Evolutionary conservation across 2,113 vertebrate species (phyloP).

Genomic region (Siniperca chuatsi): DNA sequence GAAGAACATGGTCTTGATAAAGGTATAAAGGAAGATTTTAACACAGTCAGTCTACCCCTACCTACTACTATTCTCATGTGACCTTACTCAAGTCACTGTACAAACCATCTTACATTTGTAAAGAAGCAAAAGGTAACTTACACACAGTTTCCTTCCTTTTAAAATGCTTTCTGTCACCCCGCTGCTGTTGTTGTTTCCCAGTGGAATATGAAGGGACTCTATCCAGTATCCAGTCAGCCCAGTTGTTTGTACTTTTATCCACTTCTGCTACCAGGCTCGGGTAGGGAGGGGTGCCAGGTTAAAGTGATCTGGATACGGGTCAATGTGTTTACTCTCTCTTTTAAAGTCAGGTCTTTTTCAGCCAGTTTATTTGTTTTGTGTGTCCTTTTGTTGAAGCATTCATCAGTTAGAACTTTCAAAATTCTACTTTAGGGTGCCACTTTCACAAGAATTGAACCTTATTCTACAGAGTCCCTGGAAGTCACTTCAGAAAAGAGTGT

Average conservation of each 20-base stretch:
- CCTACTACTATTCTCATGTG: not conserved
- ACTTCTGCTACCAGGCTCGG: not conserved
- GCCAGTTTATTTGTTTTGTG: not conserved
- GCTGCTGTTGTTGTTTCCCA: not conserved
- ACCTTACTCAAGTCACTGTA: not conserved
- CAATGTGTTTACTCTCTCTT: conserved; percentile 65
- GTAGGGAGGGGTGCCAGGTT: conserved; percentile 75
- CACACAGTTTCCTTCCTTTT: conserved; percentile 11
- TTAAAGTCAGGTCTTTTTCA: not conserved
- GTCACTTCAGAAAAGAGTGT: too few relatives aligned
- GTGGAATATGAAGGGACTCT: conserved; percentile 6
- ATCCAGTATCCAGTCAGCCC: conserved; percentile 14
- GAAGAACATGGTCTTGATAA: not conserved
- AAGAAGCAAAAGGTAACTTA: conserved; percentile 34
- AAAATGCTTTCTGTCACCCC: not conserved
- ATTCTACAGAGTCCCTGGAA: not conserved
- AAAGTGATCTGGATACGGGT: conserved; percentile 70
- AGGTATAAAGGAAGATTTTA: not conserved
- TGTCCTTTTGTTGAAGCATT: not conserved
- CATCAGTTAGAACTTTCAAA: not conserved
- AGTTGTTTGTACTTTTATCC: conserved; percentile 38
- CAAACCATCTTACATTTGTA: not conserved
- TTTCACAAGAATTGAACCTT: not conserved
- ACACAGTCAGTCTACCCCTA: not conserved
- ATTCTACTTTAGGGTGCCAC: not conserved